Conservation (phyloP, 2,113 vertebrate species). For the Strix aluco region DNA sequence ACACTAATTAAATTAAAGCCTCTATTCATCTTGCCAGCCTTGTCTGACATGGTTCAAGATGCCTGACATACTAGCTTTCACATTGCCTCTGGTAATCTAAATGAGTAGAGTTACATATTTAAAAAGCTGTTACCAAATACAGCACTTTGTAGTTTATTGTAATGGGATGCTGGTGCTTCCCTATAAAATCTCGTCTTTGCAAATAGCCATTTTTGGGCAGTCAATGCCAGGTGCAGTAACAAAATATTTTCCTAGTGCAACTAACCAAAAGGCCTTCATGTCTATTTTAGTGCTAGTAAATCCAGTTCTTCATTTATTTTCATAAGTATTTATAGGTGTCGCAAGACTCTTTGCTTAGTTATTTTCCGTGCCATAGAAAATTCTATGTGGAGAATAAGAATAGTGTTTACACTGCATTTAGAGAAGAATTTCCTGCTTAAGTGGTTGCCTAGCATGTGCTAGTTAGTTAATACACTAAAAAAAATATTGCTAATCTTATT, state of each 20-base stretch:
- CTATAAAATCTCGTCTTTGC: background rate
- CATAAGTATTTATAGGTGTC: background rate
- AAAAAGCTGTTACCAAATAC: constrained; percentile 11
- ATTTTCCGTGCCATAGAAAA: background rate
- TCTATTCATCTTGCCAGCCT: constrained; percentile 36
- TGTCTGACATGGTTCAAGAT: background rate
- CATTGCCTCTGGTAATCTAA: background rate
- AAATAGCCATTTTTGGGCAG: background rate
- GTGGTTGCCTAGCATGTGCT: background rate
- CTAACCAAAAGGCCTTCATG: constrained; percentile 23
- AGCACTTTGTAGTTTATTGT: constrained; percentile 21
- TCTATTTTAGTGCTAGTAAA: constrained; percentile 19
- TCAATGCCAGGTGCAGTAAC: background rate
- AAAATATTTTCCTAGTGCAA: background rate
- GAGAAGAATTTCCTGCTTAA: background rate
- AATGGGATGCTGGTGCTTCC: background rate
- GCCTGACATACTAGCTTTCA: background rate
- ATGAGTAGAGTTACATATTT: background rate
- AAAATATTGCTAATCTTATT: background rate
- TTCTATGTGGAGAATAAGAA: background rate
- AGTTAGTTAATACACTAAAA: background rate
- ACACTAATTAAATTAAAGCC: constrained; percentile 42
- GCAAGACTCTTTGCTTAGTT: background rate
- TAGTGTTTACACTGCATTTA: background rate
- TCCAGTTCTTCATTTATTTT: constrained; percentile 15